Percentiles rank a stretch among this genome's conserved stretches.
Conservation (phyloP, 2,113 vertebrate genomes). For the Pyxicephalus adspersus region DNA sequence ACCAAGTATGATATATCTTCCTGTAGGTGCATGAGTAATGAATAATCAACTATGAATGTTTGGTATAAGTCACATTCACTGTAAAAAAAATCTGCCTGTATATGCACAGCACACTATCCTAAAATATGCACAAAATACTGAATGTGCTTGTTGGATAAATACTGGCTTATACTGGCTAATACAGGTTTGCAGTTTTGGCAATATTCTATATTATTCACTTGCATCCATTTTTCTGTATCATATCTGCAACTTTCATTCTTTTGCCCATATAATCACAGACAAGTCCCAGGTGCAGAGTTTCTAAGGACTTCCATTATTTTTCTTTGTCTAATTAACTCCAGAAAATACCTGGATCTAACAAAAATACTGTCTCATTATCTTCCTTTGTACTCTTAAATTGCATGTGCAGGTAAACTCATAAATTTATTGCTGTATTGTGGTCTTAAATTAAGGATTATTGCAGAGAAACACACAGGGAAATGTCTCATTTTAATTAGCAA, state of each 20-base stretch:
- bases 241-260: neutral
- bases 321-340: neutral
- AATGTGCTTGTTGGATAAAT: no score
- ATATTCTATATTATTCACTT: no score
- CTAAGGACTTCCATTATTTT: neutral
- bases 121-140: no score
- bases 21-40: no score
- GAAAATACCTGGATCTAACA: neutral
- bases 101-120: no score
- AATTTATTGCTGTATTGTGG: neutral
- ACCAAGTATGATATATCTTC: no score
- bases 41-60: no score
- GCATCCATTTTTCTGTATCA: neutral
- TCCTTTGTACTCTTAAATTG: neutral
- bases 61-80: no score
- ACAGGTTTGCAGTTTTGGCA: no score
- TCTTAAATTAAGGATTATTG: conserved; percentile 11
- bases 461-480: neutral
- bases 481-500: conserved; percentile 44
- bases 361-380: neutral
- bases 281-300: neutral
- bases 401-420: neutral
- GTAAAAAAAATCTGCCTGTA: no score
- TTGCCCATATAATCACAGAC: neutral
- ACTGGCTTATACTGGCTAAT: no score